These are phyloP conservation scores for Pseudomyrmex pallidus DNA, from an alignment of 1,140 invertebrate genomes.

Conservation along the genomic window DNA sequence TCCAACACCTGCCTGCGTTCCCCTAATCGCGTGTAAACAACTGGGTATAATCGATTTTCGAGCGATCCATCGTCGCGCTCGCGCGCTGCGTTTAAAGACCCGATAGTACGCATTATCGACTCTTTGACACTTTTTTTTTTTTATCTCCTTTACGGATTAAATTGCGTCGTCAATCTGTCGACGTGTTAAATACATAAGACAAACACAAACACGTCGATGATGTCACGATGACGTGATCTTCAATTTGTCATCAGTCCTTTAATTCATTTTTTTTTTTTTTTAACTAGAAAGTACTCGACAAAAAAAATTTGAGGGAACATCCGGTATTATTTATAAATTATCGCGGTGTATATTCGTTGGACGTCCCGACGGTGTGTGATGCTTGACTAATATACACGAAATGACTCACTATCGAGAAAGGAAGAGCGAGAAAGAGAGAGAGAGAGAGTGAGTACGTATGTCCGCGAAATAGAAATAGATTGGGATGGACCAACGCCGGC, in stretches of 20 bases:
- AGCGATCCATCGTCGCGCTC: not conserved
- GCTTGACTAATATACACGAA: conserved; percentile 77
- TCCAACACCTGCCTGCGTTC: conserved; percentile 6
- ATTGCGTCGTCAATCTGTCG: not conserved
- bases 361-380: conserved; percentile 21
- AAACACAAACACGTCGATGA: too few species aligned
- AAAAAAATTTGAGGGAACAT: not conserved
- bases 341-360: conserved; percentile 52
- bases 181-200: not conserved
- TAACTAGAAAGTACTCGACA: not conserved
- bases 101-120: not conserved
- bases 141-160: not conserved
- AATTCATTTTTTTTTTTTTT: not conserved
- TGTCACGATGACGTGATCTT: too few species aligned
- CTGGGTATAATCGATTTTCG: conserved; percentile 36
- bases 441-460: too few species aligned
- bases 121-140: not conserved
- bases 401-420: conserved; percentile 75
- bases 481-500: conserved; percentile 65
- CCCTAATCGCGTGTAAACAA: conserved; percentile 15
- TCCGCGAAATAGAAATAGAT: conserved; percentile 80
- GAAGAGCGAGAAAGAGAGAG: too few species aligned
- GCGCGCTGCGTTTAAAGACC: not conserved
- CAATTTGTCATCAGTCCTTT: not conserved
- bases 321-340: conserved; percentile 72